Evolutionary conservation across 2,888 invertebrate genomes (phyloP).

Genomic region (Erebia palarica): DNA sequence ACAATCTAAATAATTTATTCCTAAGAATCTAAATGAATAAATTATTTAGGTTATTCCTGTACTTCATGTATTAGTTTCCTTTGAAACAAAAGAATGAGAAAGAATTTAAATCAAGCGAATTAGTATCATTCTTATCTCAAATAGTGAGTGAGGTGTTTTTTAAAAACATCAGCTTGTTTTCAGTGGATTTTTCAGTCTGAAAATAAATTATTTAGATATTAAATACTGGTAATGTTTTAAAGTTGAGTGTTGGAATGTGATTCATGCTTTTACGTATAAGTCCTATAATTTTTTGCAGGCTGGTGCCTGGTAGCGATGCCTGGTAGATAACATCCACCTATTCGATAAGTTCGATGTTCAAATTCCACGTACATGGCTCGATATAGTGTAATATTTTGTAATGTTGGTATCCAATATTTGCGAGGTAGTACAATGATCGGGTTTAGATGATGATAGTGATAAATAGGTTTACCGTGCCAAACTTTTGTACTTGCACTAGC

Average conservation of each 20-base stretch:
- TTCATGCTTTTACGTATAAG: too few species aligned
- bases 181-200: constrained; percentile 13
- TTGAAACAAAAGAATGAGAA: constrained; percentile 26
- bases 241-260: background rate
- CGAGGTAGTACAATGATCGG: background rate
- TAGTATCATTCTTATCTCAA: constrained; percentile 31
- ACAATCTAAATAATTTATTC: background rate
- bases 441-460: background rate
- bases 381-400: background rate
- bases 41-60: background rate
- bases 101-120: constrained; percentile 35
- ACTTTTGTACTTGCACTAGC: background rate
- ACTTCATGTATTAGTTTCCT: background rate
- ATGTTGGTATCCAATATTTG: background rate
- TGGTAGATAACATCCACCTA: too few species aligned
- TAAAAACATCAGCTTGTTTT: constrained; percentile 20
- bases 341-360: too few species aligned
- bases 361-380: too few species aligned
- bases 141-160: constrained; percentile 26
- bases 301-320: too few species aligned
- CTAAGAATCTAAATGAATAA: too few species aligned
- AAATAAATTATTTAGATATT: background rate
- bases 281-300: too few species aligned
- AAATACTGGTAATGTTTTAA: background rate
- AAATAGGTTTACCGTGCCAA: background rate